Base-by-base conservation (phyloP, 2,797 vertebrate species). In the Sphenodon punctatus region DNA sequence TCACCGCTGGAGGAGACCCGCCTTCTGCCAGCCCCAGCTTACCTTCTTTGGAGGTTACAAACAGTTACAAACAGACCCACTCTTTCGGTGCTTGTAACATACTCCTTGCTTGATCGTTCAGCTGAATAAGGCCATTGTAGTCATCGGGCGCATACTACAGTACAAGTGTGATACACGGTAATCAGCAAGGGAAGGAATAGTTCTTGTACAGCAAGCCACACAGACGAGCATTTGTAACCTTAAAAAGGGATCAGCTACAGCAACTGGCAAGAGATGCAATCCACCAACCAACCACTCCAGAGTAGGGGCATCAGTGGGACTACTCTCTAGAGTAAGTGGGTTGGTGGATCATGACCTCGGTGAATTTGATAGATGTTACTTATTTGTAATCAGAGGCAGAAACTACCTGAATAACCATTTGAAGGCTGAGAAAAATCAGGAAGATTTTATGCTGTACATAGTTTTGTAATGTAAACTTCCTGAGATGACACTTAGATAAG, bases 31-130 rank as follows among this genome's bases (percentile, higher is more conserved):
- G 84, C 61, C 56, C 38, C 78, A 61, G 95, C 97, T 98, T 98
- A 98, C 97, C 97, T 98, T 96, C 93, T 92, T 74, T 76, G 67
- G 92, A 80, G 91, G 87, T 93, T 94, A 92, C 88, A 92, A 92
- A 90, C 90, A 93, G 90, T 96, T 99, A 99, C 93, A 99, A 97
- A 97, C 98, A 99, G 95, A 99, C 97, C 98, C 98, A 99, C 95
- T 99, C 98, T 97, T 99, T 99, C 95, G 98, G 97, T 86, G 95
- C 92, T 96, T 99, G 98, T 96, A 98, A 97, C 96, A 99, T 96
- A 96, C 97, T 97, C 94, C 98, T 96, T 95, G 97, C 95, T 94
- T 98, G 97, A 94, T 99, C 98, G 92, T 93, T 97, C 96, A 98
- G 96, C 96, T 97, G 97, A 96, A 99, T 95, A 95, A 99, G 78